Percentiles rank a stretch among this genome's conserved stretches.
phyloP scores from a whole-genome alignment of 2,888 invertebrate genomes.

The Drosophila neonasuta region DNA sequence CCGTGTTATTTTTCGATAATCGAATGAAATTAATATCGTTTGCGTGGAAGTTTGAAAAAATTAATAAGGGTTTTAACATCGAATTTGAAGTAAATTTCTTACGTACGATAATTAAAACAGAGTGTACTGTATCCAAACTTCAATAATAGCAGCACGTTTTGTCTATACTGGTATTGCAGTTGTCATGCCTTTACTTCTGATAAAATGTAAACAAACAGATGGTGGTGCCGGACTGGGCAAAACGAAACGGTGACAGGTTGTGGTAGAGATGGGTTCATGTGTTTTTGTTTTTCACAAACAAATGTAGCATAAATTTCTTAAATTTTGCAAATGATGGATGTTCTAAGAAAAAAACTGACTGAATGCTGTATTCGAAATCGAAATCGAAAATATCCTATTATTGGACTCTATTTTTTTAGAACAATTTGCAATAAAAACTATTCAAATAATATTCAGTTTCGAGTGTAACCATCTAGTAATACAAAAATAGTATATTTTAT shows the following conservation, averaged over 20 bases:
- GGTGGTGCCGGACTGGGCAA: neutral
- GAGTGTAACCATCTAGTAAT: neutral
- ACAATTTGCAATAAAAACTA: too few species aligned
- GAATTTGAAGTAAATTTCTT: neutral
- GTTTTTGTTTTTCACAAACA: too few species aligned
- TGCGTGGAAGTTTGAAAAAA: conserved; percentile 14
- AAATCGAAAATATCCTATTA: too few species aligned
- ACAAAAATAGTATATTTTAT: neutral
- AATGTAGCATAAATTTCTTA: too few species aligned
- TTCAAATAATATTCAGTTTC: neutral
- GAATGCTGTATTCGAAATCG: too few species aligned
- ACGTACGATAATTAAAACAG: neutral
- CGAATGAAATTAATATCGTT: conserved; percentile 5
- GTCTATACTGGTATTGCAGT: neutral
- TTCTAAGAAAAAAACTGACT: too few species aligned
- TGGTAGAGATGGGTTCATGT: too few species aligned
- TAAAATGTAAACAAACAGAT: conserved; percentile 41
- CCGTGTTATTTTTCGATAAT: neutral
- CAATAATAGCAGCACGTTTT: neutral
- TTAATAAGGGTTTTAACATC: neutral
- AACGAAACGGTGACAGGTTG: too few species aligned
- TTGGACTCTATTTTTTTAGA: too few species aligned
- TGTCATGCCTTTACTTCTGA: conserved; percentile 7
- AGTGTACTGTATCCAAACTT: conserved; percentile 5
- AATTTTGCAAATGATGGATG: too few species aligned